Evolutionary conservation across 2,888 invertebrate genomes (phyloP).

Genomic region (Caenorhabditis wallacei): DNA sequence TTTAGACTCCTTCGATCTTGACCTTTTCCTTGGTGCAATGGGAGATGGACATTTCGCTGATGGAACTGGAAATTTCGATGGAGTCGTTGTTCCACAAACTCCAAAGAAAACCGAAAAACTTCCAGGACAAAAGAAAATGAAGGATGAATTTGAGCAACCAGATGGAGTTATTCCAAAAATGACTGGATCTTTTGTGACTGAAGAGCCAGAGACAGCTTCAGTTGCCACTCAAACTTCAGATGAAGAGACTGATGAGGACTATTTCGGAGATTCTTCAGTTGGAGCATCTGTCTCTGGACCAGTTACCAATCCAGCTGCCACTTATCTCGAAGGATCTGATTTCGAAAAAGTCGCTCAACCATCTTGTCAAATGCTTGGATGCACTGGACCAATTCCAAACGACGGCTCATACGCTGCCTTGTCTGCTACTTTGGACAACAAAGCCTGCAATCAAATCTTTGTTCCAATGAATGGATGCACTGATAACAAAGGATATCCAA

Average conservation of each 20-base stretch:
- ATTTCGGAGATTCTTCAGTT: slow-evolving; percentile 50
- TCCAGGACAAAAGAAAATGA: slow-evolving; percentile 62
- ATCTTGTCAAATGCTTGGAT: slow-evolving; percentile 78
- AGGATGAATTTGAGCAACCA: slow-evolving; percentile 33
- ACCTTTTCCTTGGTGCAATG: slow-evolving; percentile 57
- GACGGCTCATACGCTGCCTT: slow-evolving; percentile 75
- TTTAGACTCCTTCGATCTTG: slow-evolving; percentile 53
- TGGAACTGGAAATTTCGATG: slow-evolving; percentile 60
- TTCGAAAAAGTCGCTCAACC: slow-evolving; percentile 76
- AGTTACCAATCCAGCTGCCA: slow-evolving; percentile 78
- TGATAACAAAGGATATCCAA: slow-evolving; percentile 77
- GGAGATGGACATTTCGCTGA: slow-evolving; percentile 66
- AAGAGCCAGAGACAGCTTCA: slow-evolving; percentile 24
- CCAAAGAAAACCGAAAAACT: slow-evolving; percentile 70
- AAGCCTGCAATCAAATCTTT: slow-evolving; percentile 78
- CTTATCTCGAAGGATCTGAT: slow-evolving; percentile 76
- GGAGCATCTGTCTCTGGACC: slow-evolving; percentile 58
- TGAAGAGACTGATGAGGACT: slow-evolving; percentile 61
- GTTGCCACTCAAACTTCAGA: slow-evolving; percentile 21
- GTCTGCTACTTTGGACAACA: slow-evolving; percentile 51
- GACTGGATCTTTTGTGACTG: slow-evolving; percentile 58
- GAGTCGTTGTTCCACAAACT: slow-evolving; percentile 51
- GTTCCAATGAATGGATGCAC: slow-evolving; percentile 79
- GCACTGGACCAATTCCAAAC: slow-evolving; percentile 79
- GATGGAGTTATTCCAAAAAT: slow-evolving; percentile 59